A percentile compares a stretch with the other conserved stretches of the same genome.
Conservation (phyloP, 2,797 vertebrate species). For the Brotula barbata region DNA sequence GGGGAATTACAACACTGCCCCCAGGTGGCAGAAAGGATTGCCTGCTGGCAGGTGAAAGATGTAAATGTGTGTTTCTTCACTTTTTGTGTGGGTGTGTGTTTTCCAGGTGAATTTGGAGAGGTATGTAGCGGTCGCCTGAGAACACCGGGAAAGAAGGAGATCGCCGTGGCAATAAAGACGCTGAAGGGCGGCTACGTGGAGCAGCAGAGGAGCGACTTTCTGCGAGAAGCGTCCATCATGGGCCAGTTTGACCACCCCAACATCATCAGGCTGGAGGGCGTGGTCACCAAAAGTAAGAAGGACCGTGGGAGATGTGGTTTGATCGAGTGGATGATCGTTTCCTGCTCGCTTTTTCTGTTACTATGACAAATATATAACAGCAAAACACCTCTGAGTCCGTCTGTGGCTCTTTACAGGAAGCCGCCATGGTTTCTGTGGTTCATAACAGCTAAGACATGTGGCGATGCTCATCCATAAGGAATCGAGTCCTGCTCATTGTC, state of each 20-base stretch:
- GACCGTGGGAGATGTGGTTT: background rate
- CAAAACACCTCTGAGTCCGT: too few species aligned
- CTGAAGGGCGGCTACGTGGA: constrained; percentile 91
- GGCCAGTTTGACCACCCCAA: constrained; percentile 95
- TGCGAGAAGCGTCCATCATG: constrained; percentile 95
- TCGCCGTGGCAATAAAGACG: constrained; percentile 93
- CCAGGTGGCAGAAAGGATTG: constrained; percentile 55
- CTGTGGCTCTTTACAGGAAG: too few species aligned
- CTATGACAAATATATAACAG: too few species aligned
- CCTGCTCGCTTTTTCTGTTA: background rate
- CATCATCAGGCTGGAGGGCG: constrained; percentile 92
- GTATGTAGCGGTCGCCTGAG: constrained; percentile 93
- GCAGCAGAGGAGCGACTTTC: constrained; percentile 90
- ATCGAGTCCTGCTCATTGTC: too few species aligned
- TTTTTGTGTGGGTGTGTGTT: background rate
- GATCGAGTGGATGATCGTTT: background rate
- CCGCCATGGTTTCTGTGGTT: too few species aligned
- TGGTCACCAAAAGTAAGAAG: constrained; percentile 94
- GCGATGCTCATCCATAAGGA: too few species aligned
- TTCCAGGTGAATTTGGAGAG: constrained; percentile 92
- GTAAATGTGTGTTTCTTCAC: background rate
- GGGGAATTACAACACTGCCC: constrained; percentile 74
- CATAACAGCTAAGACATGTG: too few species aligned
- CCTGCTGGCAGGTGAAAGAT: constrained; percentile 1
- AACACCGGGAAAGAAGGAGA: constrained; percentile 92